phyloP scores from a whole-genome alignment of 2,113 vertebrate genomes.

The Caretta caretta region DNA sequence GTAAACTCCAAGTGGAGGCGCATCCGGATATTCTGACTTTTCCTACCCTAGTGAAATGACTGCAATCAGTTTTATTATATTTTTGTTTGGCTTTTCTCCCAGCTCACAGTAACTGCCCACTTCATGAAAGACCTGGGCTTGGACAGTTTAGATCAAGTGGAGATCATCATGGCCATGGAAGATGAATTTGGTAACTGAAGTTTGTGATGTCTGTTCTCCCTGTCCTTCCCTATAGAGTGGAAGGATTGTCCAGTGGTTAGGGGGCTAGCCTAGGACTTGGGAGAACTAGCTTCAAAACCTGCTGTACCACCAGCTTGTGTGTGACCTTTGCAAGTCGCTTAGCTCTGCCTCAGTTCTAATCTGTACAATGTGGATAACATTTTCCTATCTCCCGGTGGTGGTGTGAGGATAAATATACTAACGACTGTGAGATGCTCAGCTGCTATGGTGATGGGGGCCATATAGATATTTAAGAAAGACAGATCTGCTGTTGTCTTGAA shows the following conservation, averaged over 20 bases:
- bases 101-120: conserved; percentile 90
- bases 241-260: background rate
- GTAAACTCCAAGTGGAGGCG: background rate
- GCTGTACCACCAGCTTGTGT: background rate
- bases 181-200: conserved; percentile 93
- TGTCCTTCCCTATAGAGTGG: background rate
- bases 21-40: background rate
- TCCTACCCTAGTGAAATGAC: background rate
- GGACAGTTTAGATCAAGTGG: conserved; percentile 99
- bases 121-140: conserved; percentile 98
- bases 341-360: background rate
- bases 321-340: background rate
- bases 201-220: fast-evolving
- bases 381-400: background rate
- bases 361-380: background rate
- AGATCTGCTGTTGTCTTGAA: background rate
- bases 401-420: background rate
- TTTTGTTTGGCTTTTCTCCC: background rate
- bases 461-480: background rate
- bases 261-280: background rate
- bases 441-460: background rate
- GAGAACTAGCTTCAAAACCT: background rate
- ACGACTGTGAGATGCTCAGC: background rate
- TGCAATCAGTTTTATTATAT: fast-evolving
- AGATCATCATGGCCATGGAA: conserved; percentile 99